A percentile compares a stretch with the other conserved stretches of the same genome.
Evolutionary conservation across 2,888 invertebrate species (phyloP).

Genomic region (Dynastes maya): DNA sequence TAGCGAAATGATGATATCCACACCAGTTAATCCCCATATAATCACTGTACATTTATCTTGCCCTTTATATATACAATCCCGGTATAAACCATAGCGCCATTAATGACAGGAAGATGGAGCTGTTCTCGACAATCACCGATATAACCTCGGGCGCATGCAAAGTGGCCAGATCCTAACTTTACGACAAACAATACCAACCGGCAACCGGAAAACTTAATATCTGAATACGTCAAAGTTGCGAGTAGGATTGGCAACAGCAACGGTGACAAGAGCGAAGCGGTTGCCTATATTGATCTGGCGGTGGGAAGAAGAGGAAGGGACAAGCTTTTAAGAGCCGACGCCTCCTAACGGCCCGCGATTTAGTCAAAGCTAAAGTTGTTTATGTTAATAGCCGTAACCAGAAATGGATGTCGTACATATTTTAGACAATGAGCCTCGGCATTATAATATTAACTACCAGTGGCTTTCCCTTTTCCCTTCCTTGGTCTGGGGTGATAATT

Average conservation of each 20-base stretch:
- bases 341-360: conserved; percentile 2
- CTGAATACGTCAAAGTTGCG: too few species aligned
- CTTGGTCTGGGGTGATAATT: not conserved
- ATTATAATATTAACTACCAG: conserved; percentile 1
- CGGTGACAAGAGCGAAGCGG: not conserved
- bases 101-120: not conserved
- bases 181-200: not conserved
- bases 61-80: not conserved
- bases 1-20: too few species aligned
- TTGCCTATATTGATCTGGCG: not conserved
- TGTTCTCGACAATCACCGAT: too few species aligned
- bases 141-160: too few species aligned
- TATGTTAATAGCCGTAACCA: conserved; percentile 1
- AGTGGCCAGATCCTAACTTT: conserved; percentile 6
- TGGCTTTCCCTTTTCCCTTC: not conserved
- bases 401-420: conserved; percentile 8
- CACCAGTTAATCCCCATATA: too few species aligned
- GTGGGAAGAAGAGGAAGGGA: too few species aligned
- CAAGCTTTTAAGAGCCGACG: too few species aligned
- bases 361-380: conserved; percentile 12
- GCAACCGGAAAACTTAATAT: conserved; percentile 1
- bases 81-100: not conserved
- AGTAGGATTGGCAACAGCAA: too few species aligned
- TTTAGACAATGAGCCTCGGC: not conserved
- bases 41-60: too few species aligned